A percentile compares a stretch with the other conserved stretches of the same genome.
phyloP scores from a whole-genome alignment of 1,140 invertebrate species.

The Tetramorium simillimum region DNA sequence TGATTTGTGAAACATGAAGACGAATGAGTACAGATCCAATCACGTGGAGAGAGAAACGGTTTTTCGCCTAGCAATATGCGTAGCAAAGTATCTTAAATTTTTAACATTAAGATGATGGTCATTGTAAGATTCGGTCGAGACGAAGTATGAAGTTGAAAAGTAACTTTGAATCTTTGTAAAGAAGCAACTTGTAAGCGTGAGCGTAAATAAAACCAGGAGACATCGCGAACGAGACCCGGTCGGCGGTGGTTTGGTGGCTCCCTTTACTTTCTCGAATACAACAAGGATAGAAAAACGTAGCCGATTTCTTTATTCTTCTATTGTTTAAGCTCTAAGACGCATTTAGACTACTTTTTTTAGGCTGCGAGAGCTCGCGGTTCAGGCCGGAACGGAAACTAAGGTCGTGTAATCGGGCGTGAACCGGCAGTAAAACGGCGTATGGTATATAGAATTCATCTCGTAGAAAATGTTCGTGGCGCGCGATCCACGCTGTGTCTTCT shows the following conservation, averaged over 20 bases:
- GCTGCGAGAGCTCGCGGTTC: constrained; percentile 66
- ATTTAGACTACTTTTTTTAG: constrained; percentile 74
- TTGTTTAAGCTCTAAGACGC: constrained; percentile 78
- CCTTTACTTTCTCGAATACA: constrained; percentile 67
- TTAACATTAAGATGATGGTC: constrained; percentile 15
- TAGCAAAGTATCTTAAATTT: constrained; percentile 39
- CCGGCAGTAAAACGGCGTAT: constrained; percentile 79
- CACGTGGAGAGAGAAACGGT: not conserved
- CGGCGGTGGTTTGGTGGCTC: constrained; percentile 22
- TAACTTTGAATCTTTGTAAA: constrained; percentile 61
- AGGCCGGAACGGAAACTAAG: constrained; percentile 62
- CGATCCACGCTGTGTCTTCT: constrained; percentile 38
- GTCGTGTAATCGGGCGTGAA: constrained; percentile 64
- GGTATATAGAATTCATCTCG: constrained; percentile 67
- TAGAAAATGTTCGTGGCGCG: constrained; percentile 75
- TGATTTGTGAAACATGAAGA: constrained; percentile 21
- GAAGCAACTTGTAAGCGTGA: constrained; percentile 50
- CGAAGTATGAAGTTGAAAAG: not conserved
- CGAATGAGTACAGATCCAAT: constrained; percentile 12
- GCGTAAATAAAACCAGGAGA: constrained; percentile 67
- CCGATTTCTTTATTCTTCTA: constrained; percentile 79
- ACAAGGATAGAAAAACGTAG: constrained; percentile 77
- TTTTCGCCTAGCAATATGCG: constrained; percentile 2
- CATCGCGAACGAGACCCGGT: constrained; percentile 44
- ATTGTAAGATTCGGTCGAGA: not conserved